Evolutionary conservation across 2,888 invertebrate genomes (phyloP), one percentile per base, ranked within the genome.

Genomic region (Drosophila formosana): DNA sequence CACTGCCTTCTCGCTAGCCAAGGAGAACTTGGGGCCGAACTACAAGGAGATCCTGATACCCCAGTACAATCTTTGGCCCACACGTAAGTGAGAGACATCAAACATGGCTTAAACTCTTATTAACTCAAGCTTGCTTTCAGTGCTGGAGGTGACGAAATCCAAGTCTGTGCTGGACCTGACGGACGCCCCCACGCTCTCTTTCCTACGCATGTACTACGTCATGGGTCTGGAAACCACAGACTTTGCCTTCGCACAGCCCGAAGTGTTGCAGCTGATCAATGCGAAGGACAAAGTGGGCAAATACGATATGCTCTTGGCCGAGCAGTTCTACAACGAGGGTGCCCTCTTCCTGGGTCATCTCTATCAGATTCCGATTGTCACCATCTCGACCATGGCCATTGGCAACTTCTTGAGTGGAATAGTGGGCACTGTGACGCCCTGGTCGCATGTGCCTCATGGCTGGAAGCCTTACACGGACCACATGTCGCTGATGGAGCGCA

Each of bases 401-500:
- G 90, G 90, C 8, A 85, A 90, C 34, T 92, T 91, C 84, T 83
- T 93, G 9, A 92, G 92, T 52, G 88, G 90, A 7, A 75, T 92
- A 6, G 89, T 92, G 68, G 93, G 93, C 4, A 91, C 92, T 46
- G 91, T 93, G 0, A 84, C 90, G 4, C 93, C 93, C 2, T 92
- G 91, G 74, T 92, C 94, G 0, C 92, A 92, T 72, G 91, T 93
- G 4, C 92, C 94, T 0, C 92, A 93, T 52, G 82, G 90, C 13
- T 91, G 90, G 69, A 74, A 92, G n/a, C 83, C 90, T 0, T 92
- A 86, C 26, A 91, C 93, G 0, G 93, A 93, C 5, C 78, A 83
- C 8, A 93, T 93, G 89, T 93, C 91, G 18, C 94, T 95, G 67
- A 90, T 87, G 75, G 92, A 93, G 69, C 90, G 95, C 72, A 58